Evolutionary conservation across 2,113 vertebrate genomes (phyloP).

Genomic region (Daphoenositta chrysoptera): DNA sequence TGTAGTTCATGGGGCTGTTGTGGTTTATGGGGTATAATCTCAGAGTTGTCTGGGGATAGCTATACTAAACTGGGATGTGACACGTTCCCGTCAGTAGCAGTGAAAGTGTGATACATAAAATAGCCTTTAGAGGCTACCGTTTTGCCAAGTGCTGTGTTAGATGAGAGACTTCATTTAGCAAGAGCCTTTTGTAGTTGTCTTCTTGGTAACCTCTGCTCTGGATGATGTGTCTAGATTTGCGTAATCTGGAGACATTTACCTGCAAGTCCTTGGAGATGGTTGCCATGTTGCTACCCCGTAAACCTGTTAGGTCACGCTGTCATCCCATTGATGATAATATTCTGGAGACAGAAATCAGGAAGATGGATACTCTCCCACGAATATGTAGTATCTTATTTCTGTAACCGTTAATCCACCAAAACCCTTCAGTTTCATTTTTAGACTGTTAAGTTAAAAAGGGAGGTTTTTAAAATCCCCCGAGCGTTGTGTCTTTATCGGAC

Average conservation of each 20-base stretch:
- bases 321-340: fast-evolving
- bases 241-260: neutral
- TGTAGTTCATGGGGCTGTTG: neutral
- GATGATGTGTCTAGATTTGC: neutral
- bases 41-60: neutral
- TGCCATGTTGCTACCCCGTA: neutral
- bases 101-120: neutral
- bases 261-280: too few species aligned
- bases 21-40: neutral
- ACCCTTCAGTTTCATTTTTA: neutral
- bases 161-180: neutral
- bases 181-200: neutral
- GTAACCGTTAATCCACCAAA: fast-evolving
- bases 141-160: neutral
- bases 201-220: neutral
- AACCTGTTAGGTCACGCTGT: neutral
- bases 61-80: neutral
- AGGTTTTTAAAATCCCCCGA: fast-evolving
- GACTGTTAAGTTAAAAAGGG: neutral
- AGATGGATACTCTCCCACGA: fast-evolving
- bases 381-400: fast-evolving
- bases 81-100: fast-evolving
- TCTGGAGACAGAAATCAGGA: neutral
- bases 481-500: fast-evolving
- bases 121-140: fast-evolving